Percentiles rank a stretch among this genome's conserved stretches.
Conservation (phyloP, 2,888 invertebrate species). For the Eupithecia tripunctaria region DNA sequence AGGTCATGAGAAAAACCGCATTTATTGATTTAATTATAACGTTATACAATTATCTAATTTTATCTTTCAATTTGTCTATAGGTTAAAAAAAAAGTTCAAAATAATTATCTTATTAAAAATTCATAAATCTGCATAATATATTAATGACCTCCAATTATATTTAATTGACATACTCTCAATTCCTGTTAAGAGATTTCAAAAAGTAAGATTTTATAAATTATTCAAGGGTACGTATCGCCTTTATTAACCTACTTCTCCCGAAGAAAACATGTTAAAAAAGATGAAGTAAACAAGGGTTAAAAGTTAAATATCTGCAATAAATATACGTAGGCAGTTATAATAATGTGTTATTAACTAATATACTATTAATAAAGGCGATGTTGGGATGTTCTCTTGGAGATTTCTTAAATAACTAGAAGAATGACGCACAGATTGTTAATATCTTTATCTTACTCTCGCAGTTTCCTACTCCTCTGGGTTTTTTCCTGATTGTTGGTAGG, state of each 20-base stretch:
- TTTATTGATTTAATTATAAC: background rate
- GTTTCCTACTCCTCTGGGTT: slow-evolving; percentile 19
- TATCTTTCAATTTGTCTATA: background rate
- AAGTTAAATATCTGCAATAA: background rate
- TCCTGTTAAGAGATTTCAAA: background rate
- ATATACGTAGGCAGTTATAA: background rate
- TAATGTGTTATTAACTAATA: background rate
- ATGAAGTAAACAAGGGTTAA: too few relatives aligned
- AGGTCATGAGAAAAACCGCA: background rate
- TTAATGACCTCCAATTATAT: background rate
- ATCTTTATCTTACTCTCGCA: slow-evolving; percentile 33
- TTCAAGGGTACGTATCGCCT: background rate
- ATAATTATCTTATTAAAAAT: too few relatives aligned
- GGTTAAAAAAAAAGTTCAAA: too few relatives aligned
- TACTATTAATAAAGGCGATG: background rate
- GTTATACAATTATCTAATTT: background rate
- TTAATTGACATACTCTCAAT: too few relatives aligned
- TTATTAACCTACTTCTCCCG: background rate
- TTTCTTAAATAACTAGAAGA: slow-evolving; percentile 15
- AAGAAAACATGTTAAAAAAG: background rate
- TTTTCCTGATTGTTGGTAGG: slow-evolving; percentile 13
- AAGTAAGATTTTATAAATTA: background rate
- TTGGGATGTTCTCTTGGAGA: background rate
- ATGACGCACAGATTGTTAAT: slow-evolving; percentile 21
- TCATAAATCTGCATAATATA: background rate